A percentile compares a stretch with the other conserved stretches of the same genome.
Evolutionary conservation across 2,113 vertebrate species (phyloP).

Genomic region (Corythaixoides concolor): DNA sequence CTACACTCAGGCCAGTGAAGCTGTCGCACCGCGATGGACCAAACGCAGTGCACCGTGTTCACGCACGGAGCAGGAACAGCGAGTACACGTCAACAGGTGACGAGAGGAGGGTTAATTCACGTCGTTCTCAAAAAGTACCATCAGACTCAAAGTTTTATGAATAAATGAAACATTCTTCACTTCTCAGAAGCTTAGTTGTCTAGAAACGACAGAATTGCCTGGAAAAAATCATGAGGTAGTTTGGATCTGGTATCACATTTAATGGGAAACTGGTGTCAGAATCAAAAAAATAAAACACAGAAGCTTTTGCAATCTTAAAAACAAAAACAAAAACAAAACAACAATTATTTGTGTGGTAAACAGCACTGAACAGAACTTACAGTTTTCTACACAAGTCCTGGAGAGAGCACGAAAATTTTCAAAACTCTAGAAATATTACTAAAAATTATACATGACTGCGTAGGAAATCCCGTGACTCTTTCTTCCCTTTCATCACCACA

Average conservation of each 20-base stretch:
- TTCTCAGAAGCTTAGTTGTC: background rate
- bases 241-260: background rate
- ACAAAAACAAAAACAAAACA: too few relatives aligned
- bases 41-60: accelerated
- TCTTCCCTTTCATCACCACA: background rate
- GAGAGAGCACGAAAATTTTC: background rate
- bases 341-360: background rate
- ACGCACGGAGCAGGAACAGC: background rate
- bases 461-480: background rate
- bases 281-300: background rate
- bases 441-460: background rate
- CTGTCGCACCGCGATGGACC: too few relatives aligned
- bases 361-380: background rate
- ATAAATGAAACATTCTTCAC: background rate
- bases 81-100: background rate
- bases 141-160: background rate
- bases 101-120: accelerated
- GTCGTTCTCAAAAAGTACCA: background rate
- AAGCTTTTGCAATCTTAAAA: background rate
- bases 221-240: background rate
- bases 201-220: background rate
- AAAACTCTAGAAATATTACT: background rate
- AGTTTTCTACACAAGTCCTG: background rate
- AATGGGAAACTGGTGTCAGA: background rate
- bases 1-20: background rate